Percentiles rank a stretch among this genome's conserved stretches.
phyloP scores from a whole-genome alignment of 2,888 invertebrate genomes.

The Cheilosia impressa region DNA sequence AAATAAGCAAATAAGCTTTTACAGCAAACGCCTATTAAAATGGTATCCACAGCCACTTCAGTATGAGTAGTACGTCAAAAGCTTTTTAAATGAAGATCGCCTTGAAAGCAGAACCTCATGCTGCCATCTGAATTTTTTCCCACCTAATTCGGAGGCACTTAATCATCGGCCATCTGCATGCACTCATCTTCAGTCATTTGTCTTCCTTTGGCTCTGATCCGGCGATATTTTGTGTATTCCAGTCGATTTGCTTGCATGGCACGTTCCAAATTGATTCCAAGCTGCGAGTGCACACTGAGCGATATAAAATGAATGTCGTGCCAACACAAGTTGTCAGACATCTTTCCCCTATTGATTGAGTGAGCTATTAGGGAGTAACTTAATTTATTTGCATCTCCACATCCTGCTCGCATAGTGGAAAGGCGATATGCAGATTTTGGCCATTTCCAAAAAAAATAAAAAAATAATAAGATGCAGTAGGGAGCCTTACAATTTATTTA shows the following conservation, averaged over 20 bases:
- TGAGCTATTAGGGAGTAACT: slow-evolving; percentile 58
- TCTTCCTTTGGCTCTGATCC: slow-evolving; percentile 44
- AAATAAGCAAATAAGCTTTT: neutral
- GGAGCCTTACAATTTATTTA: slow-evolving; percentile 3
- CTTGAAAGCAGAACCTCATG: neutral
- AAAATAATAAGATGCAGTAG: neutral
- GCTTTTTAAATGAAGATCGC: no score
- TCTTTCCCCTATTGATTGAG: slow-evolving; percentile 35
- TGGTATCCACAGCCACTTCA: no score
- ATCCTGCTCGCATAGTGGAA: neutral
- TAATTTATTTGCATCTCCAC: slow-evolving; percentile 46
- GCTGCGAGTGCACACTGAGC: slow-evolving; percentile 25
- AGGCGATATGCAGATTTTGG: slow-evolving; percentile 17
- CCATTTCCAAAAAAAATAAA: neutral
- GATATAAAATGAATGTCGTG: slow-evolving; percentile 21
- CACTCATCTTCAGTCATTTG: slow-evolving; percentile 46
- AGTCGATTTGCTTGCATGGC: slow-evolving; percentile 51
- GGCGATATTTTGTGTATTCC: slow-evolving; percentile 26
- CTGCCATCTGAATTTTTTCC: slow-evolving; percentile 33
- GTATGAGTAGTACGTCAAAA: no score
- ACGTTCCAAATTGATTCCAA: slow-evolving; percentile 61
- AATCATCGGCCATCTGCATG: slow-evolving; percentile 26
- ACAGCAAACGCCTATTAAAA: neutral
- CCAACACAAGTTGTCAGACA: slow-evolving; percentile 21
- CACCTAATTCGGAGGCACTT: slow-evolving; percentile 36